These are phyloP conservation scores for Drosophila demipolita DNA, from an alignment of 2,888 invertebrate genomes.

Conservation along the genomic window DNA sequence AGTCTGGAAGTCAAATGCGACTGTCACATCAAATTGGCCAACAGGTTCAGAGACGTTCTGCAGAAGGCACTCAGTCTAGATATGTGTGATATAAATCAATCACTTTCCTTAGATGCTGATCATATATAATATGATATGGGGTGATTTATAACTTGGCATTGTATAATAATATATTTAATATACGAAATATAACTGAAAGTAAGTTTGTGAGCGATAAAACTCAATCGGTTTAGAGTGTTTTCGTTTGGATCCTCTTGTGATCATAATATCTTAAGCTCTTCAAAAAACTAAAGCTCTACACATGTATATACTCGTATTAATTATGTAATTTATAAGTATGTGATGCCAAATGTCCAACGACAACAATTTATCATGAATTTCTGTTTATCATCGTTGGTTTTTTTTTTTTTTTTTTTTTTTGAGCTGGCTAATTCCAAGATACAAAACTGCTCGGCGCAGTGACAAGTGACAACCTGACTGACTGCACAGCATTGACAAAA, in stretches of 20 bases:
- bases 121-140: neutral
- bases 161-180: neutral
- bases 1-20: slow-evolving; percentile 45
- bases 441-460: slow-evolving; percentile 67
- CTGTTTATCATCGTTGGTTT: slow-evolving; percentile 44
- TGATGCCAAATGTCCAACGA: slow-evolving; percentile 10
- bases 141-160: neutral
- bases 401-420: slow-evolving; percentile 28
- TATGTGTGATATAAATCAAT: slow-evolving; percentile 16
- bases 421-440: slow-evolving; percentile 78
- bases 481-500: slow-evolving; percentile 84
- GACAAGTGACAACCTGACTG: slow-evolving; percentile 82
- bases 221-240: neutral
- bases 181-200: neutral
- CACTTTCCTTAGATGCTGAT: slow-evolving; percentile 4
- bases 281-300: neutral
- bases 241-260: neutral
- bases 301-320: neutral
- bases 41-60: slow-evolving; percentile 39
- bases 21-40: slow-evolving; percentile 43
- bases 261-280: neutral
- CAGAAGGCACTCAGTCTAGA: neutral
- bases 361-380: slow-evolving; percentile 50
- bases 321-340: slow-evolving; percentile 3
- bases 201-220: neutral